phyloP scores from a whole-genome alignment of 1,140 invertebrate genomes.

The Periplaneta americana region DNA sequence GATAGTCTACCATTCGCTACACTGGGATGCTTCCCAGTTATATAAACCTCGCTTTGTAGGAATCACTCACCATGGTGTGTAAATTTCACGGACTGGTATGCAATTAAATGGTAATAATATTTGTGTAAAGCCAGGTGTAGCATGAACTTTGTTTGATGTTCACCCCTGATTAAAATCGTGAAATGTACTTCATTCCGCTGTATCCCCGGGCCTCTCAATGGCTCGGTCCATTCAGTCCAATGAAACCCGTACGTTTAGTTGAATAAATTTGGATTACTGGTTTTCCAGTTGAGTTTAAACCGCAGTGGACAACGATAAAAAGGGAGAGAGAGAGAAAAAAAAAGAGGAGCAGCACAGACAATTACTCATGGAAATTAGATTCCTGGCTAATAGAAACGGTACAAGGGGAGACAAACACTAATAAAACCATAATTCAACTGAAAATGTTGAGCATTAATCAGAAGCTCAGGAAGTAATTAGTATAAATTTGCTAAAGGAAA shows the following conservation, averaged over 20 bases:
- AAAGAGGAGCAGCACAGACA: neutral
- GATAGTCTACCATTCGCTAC: no score
- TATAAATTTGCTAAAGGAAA: neutral
- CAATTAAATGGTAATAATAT: no score
- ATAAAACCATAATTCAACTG: neutral
- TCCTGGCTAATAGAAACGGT: neutral
- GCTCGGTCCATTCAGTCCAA: no score
- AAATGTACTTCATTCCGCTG: no score
- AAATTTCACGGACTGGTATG: no score
- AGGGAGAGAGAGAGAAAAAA: neutral
- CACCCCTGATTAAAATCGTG: no score
- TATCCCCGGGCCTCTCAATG: no score
- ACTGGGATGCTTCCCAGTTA: no score
- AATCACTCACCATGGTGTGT: no score
- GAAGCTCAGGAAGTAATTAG: neutral
- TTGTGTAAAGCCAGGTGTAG: no score
- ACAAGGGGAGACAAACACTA: neutral
- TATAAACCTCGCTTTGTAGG: no score
- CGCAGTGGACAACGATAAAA: neutral
- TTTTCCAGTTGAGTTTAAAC: neutral
- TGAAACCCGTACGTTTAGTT: neutral
- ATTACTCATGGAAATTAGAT: neutral
- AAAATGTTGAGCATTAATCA: neutral
- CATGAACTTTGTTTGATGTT: no score
- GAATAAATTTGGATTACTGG: neutral